Conservation (phyloP, 2,888 invertebrate species). For the Epinotia brunnichana region DNA sequence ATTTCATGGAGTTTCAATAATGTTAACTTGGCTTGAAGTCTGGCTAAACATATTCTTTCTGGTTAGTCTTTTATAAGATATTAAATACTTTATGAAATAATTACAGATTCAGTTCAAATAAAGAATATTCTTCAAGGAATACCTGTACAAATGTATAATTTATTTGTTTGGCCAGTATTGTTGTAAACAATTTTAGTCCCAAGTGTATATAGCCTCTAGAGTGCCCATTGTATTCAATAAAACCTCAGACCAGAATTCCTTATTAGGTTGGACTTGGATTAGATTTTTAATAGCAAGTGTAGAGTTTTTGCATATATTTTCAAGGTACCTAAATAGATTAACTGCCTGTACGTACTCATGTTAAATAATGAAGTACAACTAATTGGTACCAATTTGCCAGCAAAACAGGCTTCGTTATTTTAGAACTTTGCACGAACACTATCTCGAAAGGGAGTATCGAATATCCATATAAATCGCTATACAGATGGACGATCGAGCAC, state of each 20-base stretch:
- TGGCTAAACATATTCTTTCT: background rate
- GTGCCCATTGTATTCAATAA: slow-evolving; percentile 7
- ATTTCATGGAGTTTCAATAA: background rate
- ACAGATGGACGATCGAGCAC: slow-evolving; percentile 20
- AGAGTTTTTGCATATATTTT: background rate
- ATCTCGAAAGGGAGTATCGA: slow-evolving; percentile 11
- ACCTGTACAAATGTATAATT: background rate
- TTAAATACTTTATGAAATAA: too few species aligned
- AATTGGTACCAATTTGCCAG: slow-evolving; percentile 16
- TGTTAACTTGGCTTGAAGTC: background rate
- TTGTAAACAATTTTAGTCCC: background rate
- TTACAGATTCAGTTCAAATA: background rate
- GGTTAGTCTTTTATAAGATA: background rate
- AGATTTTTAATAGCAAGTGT: slow-evolving; percentile 6
- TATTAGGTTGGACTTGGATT: background rate
- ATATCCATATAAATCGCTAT: slow-evolving; percentile 13
- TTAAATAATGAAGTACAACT: slow-evolving; percentile 17
- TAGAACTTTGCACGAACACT: background rate
- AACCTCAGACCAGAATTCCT: background rate
- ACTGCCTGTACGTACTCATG: background rate
- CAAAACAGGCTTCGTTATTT: slow-evolving; percentile 4
- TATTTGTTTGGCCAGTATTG: background rate
- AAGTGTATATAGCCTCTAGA: background rate
- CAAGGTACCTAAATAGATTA: background rate
- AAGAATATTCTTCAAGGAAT: background rate